Base-by-base conservation (phyloP, 2,888 invertebrate genomes). In the Cerceris rybyensis region DNA sequence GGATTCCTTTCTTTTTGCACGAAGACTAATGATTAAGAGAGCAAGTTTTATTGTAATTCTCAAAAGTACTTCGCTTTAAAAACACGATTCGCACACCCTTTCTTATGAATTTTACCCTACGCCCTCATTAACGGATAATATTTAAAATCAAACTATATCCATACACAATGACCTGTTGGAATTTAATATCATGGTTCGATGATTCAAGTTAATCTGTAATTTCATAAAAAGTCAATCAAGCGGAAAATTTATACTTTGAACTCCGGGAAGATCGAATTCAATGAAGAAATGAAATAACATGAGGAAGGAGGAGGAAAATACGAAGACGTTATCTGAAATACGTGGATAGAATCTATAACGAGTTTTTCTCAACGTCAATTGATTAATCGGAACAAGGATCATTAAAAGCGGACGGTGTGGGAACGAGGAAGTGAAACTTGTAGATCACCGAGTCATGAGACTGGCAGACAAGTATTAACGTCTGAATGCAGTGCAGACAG, bases 1-100 rank as follows among this genome's bases (percentile, higher is more conserved):
- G 71, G 82, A 81, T 78, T 73, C 71, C 79, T 74, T 81, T 67
- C 79, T 85, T 84, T 83, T 85, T 81, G 78, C 84, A 75, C 66
- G 80, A 83, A 90, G 87, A 86, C 88, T 89, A 86, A 90, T 91
- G 89, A 91, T 91, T 90, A 89, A 84, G 86, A 87, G 78, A 73
- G 83, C 77, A 73, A 61, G 69, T 60, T 64, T 70, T 69, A 63
- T 66, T 71, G 63, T 70, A 67, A 67, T 60, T 28, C 68, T 61
- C 63, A 69, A 69, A 42, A 70, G 1, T 52, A 61, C 70, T 74
- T 67, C 75, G 75, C 63, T 71, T 70, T 66, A 73, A 80, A 72
- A 61, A 14, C 54, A 68, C 49, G 59, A 57, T 55, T 65, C 75
- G 58, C 39, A 70, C 76, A 60, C 9, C 8, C 11, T 46, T 8